phyloP scores from a whole-genome alignment of 1,140 invertebrate genomes.

The Ylistrum balloti region DNA sequence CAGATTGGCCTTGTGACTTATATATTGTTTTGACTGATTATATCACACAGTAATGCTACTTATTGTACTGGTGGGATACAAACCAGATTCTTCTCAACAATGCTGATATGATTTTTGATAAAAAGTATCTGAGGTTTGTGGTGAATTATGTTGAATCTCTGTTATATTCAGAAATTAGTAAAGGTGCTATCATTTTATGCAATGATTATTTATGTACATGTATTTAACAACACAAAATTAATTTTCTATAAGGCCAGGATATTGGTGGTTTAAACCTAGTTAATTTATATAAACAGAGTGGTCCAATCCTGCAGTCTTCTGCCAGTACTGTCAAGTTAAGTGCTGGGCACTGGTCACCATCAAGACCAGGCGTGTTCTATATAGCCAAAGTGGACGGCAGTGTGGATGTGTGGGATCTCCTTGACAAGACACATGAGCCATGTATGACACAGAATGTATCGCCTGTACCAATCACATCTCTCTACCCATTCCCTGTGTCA shows the following conservation, averaged over 20 bases:
- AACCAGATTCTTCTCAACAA: no score
- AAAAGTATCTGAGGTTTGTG: no score
- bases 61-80: no score
- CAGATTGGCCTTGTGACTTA: no score
- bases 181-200: no score
- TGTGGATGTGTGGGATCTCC: constrained; percentile 84
- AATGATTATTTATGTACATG: no score
- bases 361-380: constrained; percentile 83
- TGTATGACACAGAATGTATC: constrained; percentile 81
- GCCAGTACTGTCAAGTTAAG: constrained; percentile 73
- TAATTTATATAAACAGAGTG: constrained; percentile 73
- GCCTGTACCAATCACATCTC: constrained; percentile 74
- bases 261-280: not conserved
- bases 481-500: constrained; percentile 79
- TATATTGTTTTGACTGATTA: no score
- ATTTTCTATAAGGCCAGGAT: not conserved
- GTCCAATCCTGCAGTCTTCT: constrained; percentile 78
- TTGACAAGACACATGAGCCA: constrained; percentile 83
- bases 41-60: no score
- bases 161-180: no score
- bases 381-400: constrained; percentile 82
- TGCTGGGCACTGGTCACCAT: constrained; percentile 82
- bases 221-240: not conserved
- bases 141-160: no score
- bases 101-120: no score